These are phyloP conservation scores for Seriola dumerili DNA, from an alignment of 2,113 vertebrate genomes.

Conservation along the genomic window DNA sequence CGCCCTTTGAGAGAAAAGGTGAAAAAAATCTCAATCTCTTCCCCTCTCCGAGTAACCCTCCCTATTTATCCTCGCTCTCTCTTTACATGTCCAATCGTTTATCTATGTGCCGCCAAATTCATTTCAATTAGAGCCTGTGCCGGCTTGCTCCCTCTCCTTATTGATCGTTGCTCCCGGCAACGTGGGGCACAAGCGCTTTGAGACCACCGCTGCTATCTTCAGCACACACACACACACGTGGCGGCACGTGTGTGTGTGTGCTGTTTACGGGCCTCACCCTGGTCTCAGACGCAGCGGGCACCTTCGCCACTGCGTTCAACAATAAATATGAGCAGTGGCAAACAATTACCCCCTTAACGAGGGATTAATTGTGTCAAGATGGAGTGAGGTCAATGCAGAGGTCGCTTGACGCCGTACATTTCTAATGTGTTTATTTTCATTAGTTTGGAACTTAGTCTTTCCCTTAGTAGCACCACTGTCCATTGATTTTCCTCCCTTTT, in stretches of 20 bases:
- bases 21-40: slow-evolving; percentile 56
- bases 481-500: slow-evolving; percentile 86
- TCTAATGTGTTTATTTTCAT: slow-evolving; percentile 91
- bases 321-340: slow-evolving; percentile 86
- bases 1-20: slow-evolving; percentile 73
- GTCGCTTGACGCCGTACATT: slow-evolving; percentile 78
- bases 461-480: slow-evolving; percentile 88
- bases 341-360: slow-evolving; percentile 87
- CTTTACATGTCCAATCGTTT: slow-evolving; percentile 79
- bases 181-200: slow-evolving; percentile 42
- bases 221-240: neutral
- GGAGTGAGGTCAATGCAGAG: slow-evolving; percentile 81
- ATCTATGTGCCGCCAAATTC: slow-evolving; percentile 80
- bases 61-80: slow-evolving; percentile 49
- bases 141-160: slow-evolving; percentile 72
- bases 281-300: slow-evolving; percentile 70
- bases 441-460: slow-evolving; percentile 91
- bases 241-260: neutral
- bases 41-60: slow-evolving; percentile 12
- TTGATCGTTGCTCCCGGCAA: slow-evolving; percentile 78
- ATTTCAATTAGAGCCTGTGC: slow-evolving; percentile 83
- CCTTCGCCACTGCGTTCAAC: slow-evolving; percentile 82
- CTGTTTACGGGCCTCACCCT: slow-evolving; percentile 45
- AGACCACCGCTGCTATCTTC: slow-evolving; percentile 50
- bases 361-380: slow-evolving; percentile 87